Evolutionary conservation across 2,113 vertebrate genomes (phyloP).

Genomic region (Pteruthius melanotis): DNA sequence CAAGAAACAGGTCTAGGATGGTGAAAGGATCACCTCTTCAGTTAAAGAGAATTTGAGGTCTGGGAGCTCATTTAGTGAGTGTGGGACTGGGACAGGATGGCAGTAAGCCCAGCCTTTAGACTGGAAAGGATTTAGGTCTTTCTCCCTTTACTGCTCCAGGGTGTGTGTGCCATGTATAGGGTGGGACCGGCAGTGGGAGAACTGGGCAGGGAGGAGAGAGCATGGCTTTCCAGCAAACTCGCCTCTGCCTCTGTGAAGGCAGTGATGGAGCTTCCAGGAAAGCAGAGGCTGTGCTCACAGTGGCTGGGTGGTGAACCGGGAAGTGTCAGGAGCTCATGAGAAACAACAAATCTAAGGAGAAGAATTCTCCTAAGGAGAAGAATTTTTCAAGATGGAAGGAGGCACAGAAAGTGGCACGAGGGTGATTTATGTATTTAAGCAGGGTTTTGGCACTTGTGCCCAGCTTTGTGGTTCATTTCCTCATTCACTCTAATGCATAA

Average conservation of each 20-base stretch:
- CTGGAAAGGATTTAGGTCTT: background rate
- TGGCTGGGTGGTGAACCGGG: background rate
- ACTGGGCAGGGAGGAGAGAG: background rate
- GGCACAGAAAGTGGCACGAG: background rate
- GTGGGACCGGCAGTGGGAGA: background rate
- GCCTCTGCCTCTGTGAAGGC: fast-evolving
- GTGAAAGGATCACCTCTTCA: background rate
- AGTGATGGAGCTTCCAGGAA: background rate
- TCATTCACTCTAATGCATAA: conserved; percentile 11
- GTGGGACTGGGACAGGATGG: background rate
- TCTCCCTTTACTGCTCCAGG: background rate
- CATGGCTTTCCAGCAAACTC: background rate
- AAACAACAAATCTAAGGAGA: background rate
- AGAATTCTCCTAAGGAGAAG: background rate
- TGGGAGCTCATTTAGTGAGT: background rate
- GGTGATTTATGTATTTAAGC: background rate
- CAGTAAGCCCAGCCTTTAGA: background rate
- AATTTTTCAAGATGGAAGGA: background rate
- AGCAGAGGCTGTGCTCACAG: background rate
- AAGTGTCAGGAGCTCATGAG: background rate
- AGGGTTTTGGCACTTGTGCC: conserved; percentile 9
- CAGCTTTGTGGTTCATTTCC: conserved; percentile 33
- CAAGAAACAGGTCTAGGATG: background rate
- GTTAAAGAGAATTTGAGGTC: background rate
- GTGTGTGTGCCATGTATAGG: fast-evolving